Conservation (phyloP, 2,797 vertebrate species). For the Taenioides sp. region DNA sequence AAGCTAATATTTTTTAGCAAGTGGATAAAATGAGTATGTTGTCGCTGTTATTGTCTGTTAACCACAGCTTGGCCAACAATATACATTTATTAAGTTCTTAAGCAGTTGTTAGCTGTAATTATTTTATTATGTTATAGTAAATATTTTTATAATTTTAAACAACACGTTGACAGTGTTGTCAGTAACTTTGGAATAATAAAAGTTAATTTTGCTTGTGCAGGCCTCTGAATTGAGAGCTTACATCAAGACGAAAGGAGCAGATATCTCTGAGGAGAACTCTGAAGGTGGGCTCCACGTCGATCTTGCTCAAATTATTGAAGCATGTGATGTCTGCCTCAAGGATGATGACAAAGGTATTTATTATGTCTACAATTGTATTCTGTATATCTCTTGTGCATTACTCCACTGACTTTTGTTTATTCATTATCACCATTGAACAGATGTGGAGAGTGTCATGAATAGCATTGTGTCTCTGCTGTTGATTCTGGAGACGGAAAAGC, state of each 20-base stretch:
- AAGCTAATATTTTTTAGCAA: slow-evolving; percentile 10
- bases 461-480: slow-evolving; percentile 94
- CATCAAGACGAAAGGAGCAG: slow-evolving; percentile 94
- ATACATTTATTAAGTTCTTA: not conserved
- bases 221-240: slow-evolving; percentile 93
- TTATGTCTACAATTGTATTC: not conserved
- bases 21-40: not conserved
- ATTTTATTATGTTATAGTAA: no score
- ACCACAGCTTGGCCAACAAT: no score
- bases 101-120: not conserved
- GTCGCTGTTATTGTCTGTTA: not conserved
- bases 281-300: slow-evolving; percentile 94
- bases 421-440: slow-evolving; percentile 62
- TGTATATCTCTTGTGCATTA: not conserved
- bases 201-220: slow-evolving; percentile 56
- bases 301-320: slow-evolving; percentile 95
- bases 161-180: not conserved
- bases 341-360: slow-evolving; percentile 95
- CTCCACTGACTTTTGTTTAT: not conserved
- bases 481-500: slow-evolving; percentile 96
- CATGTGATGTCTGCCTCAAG: slow-evolving; percentile 92
- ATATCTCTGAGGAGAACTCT: slow-evolving; percentile 95
- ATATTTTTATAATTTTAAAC: no score
- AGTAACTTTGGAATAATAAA: not conserved
- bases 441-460: slow-evolving; percentile 98